Conservation (phyloP, 1,140 invertebrate genomes). For the Dendrolimus punctatus region DNA sequence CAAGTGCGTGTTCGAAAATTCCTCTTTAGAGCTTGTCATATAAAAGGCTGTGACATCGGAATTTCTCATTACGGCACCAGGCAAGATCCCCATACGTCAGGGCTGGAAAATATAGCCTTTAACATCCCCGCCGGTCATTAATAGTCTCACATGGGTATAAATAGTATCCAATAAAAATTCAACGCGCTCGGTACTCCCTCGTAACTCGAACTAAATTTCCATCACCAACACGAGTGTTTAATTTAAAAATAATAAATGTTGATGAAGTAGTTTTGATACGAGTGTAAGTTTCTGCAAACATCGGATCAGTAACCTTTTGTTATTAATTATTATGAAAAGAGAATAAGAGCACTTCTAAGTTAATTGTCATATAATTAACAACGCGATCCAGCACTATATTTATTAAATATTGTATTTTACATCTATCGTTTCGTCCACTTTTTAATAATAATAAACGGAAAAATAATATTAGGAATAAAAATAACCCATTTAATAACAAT, state of each 20-base stretch:
- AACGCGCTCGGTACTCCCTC: not conserved
- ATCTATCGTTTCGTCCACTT: too few relatives aligned
- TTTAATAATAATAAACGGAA: too few relatives aligned
- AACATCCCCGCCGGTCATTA: slow-evolving; percentile 48
- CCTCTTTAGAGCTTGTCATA: slow-evolving; percentile 29
- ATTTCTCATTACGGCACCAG: slow-evolving; percentile 61
- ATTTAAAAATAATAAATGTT: slow-evolving; percentile 30
- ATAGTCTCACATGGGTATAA: slow-evolving; percentile 31
- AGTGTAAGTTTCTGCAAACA: slow-evolving; percentile 29
- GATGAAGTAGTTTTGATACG: slow-evolving; percentile 27
- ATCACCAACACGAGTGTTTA: slow-evolving; percentile 15
- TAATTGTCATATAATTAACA: too few relatives aligned
- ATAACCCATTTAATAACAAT: too few relatives aligned
- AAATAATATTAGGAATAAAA: too few relatives aligned
- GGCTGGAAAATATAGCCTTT: slow-evolving; percentile 61
- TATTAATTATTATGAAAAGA: slow-evolving; percentile 25
- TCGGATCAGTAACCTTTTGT: slow-evolving; percentile 22
- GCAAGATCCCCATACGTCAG: slow-evolving; percentile 59
- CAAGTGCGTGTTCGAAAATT: slow-evolving; percentile 27
- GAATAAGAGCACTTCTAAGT: too few relatives aligned
- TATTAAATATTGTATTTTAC: too few relatives aligned
- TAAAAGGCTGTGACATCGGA: slow-evolving; percentile 61
- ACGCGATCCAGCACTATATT: too few relatives aligned
- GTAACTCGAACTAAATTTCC: slow-evolving; percentile 8
- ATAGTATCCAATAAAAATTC: slow-evolving; percentile 19